Conservation (phyloP, 1,140 invertebrate genomes). For the Apis cerana region DNA sequence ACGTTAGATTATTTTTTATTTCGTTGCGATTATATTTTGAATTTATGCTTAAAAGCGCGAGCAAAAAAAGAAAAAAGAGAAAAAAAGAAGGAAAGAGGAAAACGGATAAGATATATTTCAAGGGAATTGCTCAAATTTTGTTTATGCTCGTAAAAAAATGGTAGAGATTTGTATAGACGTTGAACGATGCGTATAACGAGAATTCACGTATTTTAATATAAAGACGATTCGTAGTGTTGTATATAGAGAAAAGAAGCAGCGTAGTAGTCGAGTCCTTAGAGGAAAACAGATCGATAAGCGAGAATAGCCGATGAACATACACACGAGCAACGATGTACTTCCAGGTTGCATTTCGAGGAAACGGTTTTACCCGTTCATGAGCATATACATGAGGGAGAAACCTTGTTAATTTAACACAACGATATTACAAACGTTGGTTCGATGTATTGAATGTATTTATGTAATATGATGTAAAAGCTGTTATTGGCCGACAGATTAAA, state of each 20-base stretch:
- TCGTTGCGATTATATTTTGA: not conserved
- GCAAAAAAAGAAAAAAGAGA: too few species aligned
- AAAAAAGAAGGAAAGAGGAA: too few species aligned
- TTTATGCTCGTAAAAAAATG: not conserved
- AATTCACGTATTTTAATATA: slow-evolving; percentile 39
- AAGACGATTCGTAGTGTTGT: slow-evolving; percentile 24
- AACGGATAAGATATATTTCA: too few species aligned
- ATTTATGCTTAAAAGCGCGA: not conserved
- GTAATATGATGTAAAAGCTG: slow-evolving; percentile 63
- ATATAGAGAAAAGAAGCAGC: not conserved
- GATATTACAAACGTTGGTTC: slow-evolving; percentile 59
- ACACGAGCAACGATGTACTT: slow-evolving; percentile 17
- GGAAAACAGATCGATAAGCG: slow-evolving; percentile 10
- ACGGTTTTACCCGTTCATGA: slow-evolving; percentile 26
- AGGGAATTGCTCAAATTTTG: not conserved
- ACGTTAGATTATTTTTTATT: too few species aligned
- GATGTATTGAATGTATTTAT: slow-evolving; percentile 70
- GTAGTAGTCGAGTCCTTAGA: slow-evolving; percentile 7
- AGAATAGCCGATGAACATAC: slow-evolving; percentile 38
- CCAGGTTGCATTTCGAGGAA: slow-evolving; percentile 49
- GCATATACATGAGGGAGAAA: not conserved
- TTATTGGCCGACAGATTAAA: slow-evolving; percentile 59
- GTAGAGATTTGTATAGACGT: not conserved
- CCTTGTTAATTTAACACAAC: slow-evolving; percentile 49
- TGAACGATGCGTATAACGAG: not conserved